phyloP scores from a whole-genome alignment of 2,797 vertebrate species.

The Anguilla marmorata region DNA sequence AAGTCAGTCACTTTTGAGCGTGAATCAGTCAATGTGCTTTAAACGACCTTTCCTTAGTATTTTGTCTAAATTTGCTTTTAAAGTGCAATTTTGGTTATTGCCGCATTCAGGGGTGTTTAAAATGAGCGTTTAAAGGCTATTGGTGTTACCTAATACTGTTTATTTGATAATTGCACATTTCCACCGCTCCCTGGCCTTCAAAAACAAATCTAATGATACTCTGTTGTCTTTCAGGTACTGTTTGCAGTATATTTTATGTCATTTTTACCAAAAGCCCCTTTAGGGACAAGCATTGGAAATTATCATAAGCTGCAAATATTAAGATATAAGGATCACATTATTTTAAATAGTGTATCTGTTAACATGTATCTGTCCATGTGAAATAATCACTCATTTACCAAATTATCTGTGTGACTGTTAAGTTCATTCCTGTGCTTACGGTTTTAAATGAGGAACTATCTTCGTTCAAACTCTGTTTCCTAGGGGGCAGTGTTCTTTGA shows the following conservation, averaged over 20 bases:
- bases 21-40: not conserved
- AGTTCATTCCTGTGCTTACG: not conserved
- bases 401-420: not conserved
- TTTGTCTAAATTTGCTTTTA: not conserved
- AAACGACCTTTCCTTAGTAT: not conserved
- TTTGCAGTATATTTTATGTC: not conserved
- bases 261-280: not conserved
- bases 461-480: not conserved
- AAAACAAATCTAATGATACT: not conserved
- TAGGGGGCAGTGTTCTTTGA: constrained; percentile 92
- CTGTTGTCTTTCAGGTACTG: not conserved
- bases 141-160: not conserved
- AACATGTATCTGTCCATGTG: not conserved
- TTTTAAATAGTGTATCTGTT: not conserved
- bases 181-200: not conserved
- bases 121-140: not conserved
- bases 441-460: not conserved
- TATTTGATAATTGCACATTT: not conserved
- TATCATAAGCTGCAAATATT: not conserved
- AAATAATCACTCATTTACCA: not conserved
- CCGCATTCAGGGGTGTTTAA: not conserved
- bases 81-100: not conserved
- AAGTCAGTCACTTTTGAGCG: not conserved
- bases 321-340: not conserved
- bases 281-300: not conserved